phyloP scores from a whole-genome alignment of 2,888 invertebrate genomes.

The Molorchus minor region DNA sequence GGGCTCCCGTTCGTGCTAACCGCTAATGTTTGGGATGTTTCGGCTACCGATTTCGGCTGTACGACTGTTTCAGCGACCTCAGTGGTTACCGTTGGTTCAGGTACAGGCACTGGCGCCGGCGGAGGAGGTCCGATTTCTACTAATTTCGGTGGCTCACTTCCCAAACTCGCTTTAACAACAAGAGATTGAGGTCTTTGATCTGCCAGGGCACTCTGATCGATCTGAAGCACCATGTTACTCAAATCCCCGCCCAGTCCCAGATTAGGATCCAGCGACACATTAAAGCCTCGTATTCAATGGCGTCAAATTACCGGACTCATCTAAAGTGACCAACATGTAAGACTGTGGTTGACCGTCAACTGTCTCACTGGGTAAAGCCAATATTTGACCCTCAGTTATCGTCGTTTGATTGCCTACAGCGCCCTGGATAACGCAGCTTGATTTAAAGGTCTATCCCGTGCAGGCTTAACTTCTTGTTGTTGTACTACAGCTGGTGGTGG shows the following conservation, averaged over 20 bases:
- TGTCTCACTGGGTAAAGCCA: conserved; percentile 75
- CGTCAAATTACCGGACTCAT: conserved; percentile 75
- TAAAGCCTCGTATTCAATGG: conserved; percentile 80
- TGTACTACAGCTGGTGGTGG: conserved; percentile 2
- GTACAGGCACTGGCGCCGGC: background rate
- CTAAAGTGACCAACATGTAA: conserved; percentile 77
- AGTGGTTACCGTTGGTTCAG: conserved; percentile 6
- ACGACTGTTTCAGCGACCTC: conserved; percentile 21
- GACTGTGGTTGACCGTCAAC: conserved; percentile 77
- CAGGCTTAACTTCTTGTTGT: no score
- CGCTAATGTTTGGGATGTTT: conserved; percentile 34
- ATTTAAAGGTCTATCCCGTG: conserved; percentile 51
- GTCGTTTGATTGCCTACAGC: conserved; percentile 61
- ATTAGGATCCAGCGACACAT: conserved; percentile 66
- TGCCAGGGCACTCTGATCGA: conserved; percentile 60
- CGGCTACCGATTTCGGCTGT: conserved; percentile 30
- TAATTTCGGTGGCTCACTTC: background rate
- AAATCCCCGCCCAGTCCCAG: conserved; percentile 63
- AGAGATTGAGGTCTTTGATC: conserved; percentile 31
- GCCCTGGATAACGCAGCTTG: conserved; percentile 63
- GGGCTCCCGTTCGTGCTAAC: conserved; percentile 31
- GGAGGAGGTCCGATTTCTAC: background rate
- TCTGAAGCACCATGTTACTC: conserved; percentile 66
- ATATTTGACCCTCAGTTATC: conserved; percentile 71
- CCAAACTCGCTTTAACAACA: conserved; percentile 20